Conservation (phyloP, 2,888 invertebrate genomes). For the Chaetoderma sp. region DNA sequence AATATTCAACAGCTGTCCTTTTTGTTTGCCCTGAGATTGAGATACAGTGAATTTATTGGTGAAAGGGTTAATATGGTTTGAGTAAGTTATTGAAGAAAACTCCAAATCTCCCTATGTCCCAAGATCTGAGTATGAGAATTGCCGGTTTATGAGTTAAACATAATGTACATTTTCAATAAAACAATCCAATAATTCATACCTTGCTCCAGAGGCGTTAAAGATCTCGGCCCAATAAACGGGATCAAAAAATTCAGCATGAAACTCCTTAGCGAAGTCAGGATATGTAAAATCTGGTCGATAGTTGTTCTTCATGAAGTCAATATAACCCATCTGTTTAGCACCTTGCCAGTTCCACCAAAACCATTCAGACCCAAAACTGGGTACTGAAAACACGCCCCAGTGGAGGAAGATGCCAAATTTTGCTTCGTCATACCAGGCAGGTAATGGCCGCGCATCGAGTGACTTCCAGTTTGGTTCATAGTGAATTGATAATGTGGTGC, state of each 20-base stretch:
- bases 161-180: no score
- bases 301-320: slow-evolving; percentile 81
- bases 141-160: no score
- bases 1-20: no score
- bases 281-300: slow-evolving; percentile 88
- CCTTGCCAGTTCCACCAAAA: slow-evolving; percentile 86
- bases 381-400: slow-evolving; percentile 70
- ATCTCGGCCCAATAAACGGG: slow-evolving; percentile 85
- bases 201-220: slow-evolving; percentile 87
- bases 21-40: no score
- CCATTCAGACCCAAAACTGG: slow-evolving; percentile 77
- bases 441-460: slow-evolving; percentile 68
- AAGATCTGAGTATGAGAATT: no score
- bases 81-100: no score
- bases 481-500: no score
- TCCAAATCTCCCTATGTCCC: no score
- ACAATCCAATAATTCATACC: slow-evolving; percentile 72
- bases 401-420: slow-evolving; percentile 71
- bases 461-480: slow-evolving; percentile 67
- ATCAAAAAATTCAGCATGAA: slow-evolving; percentile 88
- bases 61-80: no score
- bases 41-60: no score
- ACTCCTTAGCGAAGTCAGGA: slow-evolving; percentile 88
- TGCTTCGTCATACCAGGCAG: slow-evolving; percentile 69
- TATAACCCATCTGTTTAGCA: slow-evolving; percentile 38